Percentiles rank a stretch among this genome's conserved stretches.
Evolutionary conservation across 2,113 vertebrate species (phyloP).

Genomic region (Semicossyphus pulcher): DNA sequence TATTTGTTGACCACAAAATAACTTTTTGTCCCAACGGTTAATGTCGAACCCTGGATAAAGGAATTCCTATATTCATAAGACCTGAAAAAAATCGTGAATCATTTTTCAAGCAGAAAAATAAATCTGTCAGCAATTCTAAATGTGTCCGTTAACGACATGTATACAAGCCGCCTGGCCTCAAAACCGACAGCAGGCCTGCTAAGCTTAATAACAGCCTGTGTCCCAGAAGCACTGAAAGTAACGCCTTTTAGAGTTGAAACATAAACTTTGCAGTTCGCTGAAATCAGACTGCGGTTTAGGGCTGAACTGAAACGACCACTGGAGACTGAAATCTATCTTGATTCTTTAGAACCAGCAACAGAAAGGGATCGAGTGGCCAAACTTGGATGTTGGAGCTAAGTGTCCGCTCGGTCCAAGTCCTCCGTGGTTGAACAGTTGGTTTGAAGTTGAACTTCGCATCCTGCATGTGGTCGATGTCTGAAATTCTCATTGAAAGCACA

Average conservation of each 20-base stretch:
- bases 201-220: constrained; percentile 11
- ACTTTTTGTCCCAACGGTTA: too few species aligned
- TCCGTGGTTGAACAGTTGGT: constrained; percentile 40
- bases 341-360: constrained; percentile 30
- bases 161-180: background rate
- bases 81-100: background rate
- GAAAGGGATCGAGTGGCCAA: constrained; percentile 15
- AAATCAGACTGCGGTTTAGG: constrained; percentile 30
- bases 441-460: constrained; percentile 46
- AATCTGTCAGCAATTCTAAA: background rate
- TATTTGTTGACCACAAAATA: too few species aligned
- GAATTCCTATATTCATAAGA: too few species aligned
- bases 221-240: constrained; percentile 2
- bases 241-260: constrained; percentile 4
- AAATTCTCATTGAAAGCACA: constrained; percentile 36
- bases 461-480: constrained; percentile 51
- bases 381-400: constrained; percentile 35
- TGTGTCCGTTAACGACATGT: background rate
- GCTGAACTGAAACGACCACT: constrained; percentile 20
- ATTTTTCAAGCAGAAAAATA: background rate
- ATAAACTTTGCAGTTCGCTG: constrained; percentile 31
- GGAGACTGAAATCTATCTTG: constrained; percentile 22
- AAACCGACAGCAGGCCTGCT: background rate
- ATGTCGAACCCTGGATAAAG: too few species aligned
- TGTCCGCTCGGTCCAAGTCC: constrained; percentile 33